Evolutionary conservation across 2,888 invertebrate species (phyloP), one percentile per base, ranked within the genome.

Genomic region (Bhutanitis thaidina): DNA sequence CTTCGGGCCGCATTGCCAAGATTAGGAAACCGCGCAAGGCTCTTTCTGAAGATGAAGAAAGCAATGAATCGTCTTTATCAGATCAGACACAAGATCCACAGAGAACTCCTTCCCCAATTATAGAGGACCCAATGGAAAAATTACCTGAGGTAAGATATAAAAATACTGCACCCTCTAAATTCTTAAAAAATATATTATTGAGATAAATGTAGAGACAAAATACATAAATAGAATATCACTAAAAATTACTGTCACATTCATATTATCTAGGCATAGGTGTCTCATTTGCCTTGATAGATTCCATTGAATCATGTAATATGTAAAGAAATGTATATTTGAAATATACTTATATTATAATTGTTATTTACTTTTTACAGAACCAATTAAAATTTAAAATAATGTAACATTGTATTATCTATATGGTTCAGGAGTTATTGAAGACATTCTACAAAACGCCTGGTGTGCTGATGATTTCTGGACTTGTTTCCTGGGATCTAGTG

Each of bases 401-500:
- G 27, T 39, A 27, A 12, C 27, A n/a, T 20, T 38, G 20, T 15
- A 10, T 27, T 39, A 12, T 39, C 7, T 27, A 27, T 3, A 9
- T 29, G 40, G 12, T 49, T 48, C 50, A 90, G 87, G 93, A 93
- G 68, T 77, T 94, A 40, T 75, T 94, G 47, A 88, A 91, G 55
- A 88, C 92, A 0, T 88, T 93, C 63, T 92, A 93, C 66, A 93
- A 93, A 71, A 90, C 92, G 0, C 91, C 94, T 0, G 97, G 96
- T 7, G 91, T 93, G 48, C 81, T 98, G 53, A 70, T 97, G 66
- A 92, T 97, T 56, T 93, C 96, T 60, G 98, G 98, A 1, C 93
- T 95, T 64, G 95, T 96, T 0, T 96, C 97, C 64, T 98, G 97
- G 97, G 97, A 98, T 65, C 85, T 95, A 62, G 94, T 94, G 49